phyloP scores from a whole-genome alignment of 2,113 vertebrate species.

The Brachyistius frenatus region DNA sequence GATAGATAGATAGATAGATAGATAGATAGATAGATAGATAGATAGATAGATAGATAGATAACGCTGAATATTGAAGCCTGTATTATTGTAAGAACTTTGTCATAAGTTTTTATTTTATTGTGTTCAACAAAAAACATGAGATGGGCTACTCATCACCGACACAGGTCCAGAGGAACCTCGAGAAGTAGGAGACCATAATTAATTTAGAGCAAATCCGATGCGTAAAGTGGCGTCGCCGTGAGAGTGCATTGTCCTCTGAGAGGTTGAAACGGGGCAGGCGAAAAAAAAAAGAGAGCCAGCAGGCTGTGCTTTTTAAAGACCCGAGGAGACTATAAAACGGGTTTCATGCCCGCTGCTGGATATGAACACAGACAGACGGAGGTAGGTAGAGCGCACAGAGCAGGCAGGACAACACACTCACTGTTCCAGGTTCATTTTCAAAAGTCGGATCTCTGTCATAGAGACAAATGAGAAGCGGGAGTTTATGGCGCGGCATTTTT shows the following conservation, averaged over 20 bases:
- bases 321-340: conserved; percentile 78
- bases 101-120: not conserved
- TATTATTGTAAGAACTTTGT: too few species aligned
- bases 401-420: conserved; percentile 34
- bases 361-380: conserved; percentile 52
- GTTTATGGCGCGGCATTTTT: not conserved
- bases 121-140: not conserved
- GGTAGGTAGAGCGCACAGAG: conserved; percentile 56
- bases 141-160: conserved; percentile 4
- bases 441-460: conserved; percentile 29
- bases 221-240: conserved; percentile 46
- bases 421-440: conserved; percentile 20
- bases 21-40: not conserved
- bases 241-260: conserved; percentile 62
- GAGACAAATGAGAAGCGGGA: conserved; percentile 12
- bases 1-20: not conserved
- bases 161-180: conserved; percentile 17
- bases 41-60: too few species aligned
- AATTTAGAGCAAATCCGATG: conserved; percentile 30
- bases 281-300: conserved; percentile 46
- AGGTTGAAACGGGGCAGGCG: conserved; percentile 65
- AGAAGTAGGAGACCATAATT: conserved; percentile 38
- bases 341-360: conserved; percentile 73
- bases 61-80: too few species aligned
- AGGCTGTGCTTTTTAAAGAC: conserved; percentile 73